Base-by-base conservation (phyloP, 2,888 invertebrate genomes). In the Flabesymbios commensalis region DNA sequence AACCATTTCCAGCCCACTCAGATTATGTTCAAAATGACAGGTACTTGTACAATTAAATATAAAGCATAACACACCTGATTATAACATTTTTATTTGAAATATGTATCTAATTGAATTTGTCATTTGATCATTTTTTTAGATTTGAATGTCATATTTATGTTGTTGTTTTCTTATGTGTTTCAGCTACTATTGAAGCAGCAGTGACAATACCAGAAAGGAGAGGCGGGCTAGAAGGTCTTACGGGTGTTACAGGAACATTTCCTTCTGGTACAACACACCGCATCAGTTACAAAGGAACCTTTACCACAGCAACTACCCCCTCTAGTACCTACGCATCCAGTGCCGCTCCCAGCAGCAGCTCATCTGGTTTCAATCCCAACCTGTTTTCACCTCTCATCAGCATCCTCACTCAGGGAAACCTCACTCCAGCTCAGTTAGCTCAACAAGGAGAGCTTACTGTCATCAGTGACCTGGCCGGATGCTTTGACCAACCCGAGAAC, bases 231-330 rank as follows among this genome's bases (percentile, higher is more conserved):
- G 31, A 26, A 10, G 22, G 28, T 24, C n/a, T n/a, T n/a, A 5
- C 5, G 48, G 60, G 56, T 36, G 22, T 36, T 17, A 28, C n/a
- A 17, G 36, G 39, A 29, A 36, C 17, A 17, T 24, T 5, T 10
- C 32, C 54, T n/a, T 22, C 4, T n/a, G 39, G 54, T 31, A 73
- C 72, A 41, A 77, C 77, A n/a, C 78, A 77, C 64, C 77, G 81
- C 67, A 78, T 83, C 69, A 79, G 82, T 63, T 90, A 90, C 84
- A 87, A 89, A 68, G 89, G 88, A 63, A 88, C 89, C 63, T 90
- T 91, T 83, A 88, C 90, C 68, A 87, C 90, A 73, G 74, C 80
- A 22, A 72, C 80, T 1, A 83, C 85, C 54, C 69, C 75, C 45
- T 68, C 75, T 42, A 66, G 71, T 47, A 64, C 75, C 28, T 41